Conservation (phyloP, 2,797 vertebrate species). For the Botia kubotai region DNA sequence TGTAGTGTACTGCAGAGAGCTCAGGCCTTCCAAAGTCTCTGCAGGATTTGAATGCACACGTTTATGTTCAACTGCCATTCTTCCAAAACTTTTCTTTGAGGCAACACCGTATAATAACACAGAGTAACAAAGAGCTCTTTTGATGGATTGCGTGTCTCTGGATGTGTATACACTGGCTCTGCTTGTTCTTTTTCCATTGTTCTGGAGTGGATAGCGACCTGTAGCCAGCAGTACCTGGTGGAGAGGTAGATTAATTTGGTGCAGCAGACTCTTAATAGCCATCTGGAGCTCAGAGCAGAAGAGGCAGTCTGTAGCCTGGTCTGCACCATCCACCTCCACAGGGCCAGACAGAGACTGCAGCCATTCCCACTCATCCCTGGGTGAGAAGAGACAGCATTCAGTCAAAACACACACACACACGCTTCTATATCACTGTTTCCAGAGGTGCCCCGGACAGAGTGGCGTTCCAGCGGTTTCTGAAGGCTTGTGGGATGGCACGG, state of each 20-base stretch:
- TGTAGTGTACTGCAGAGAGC: not conserved
- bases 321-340: constrained; percentile 81
- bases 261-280: constrained; percentile 90
- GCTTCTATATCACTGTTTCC: constrained; percentile 40
- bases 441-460: constrained; percentile 36
- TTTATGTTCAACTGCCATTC: not conserved
- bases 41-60: not conserved
- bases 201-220: constrained; percentile 4
- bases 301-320: constrained; percentile 81
- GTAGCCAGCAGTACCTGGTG: constrained; percentile 82
- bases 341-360: constrained; percentile 87
- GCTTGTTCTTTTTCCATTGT: constrained; percentile 13
- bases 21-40: not conserved
- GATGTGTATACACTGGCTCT: constrained; percentile 7
- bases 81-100: not conserved
- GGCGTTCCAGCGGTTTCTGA: constrained; percentile 44
- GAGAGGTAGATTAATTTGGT: constrained; percentile 91
- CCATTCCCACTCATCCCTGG: constrained; percentile 98
- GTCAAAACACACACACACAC: constrained; percentile 49
- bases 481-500: constrained; percentile 33
- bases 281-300: constrained; percentile 92
- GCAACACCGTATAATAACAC: not conserved
- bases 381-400: constrained; percentile 57
- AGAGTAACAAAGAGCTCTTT: not conserved
- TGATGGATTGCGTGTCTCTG: constrained; percentile 13